Percentiles rank a stretch among this genome's conserved stretches.
These are phyloP conservation scores for Furnarius figulus DNA, from an alignment of 2,113 vertebrate species.

Conservation along the genomic window DNA sequence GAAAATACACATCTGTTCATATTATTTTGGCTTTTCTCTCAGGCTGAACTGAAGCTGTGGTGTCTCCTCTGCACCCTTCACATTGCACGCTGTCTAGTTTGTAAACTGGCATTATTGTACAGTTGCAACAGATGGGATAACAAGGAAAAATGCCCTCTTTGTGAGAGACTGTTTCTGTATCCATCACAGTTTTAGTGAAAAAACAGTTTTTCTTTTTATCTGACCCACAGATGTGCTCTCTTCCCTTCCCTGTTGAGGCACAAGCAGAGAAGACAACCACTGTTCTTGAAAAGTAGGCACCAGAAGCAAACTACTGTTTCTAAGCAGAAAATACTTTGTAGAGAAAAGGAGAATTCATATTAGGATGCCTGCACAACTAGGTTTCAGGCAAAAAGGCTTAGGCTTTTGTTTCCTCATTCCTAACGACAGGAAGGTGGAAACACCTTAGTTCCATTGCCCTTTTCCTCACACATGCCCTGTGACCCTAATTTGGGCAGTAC, in stretches of 20 bases:
- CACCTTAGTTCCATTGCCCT: neutral
- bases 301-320: neutral
- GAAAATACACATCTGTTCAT: neutral
- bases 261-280: neutral
- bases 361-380: neutral
- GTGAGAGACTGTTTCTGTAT: neutral
- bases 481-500: neutral
- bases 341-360: neutral
- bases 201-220: neutral
- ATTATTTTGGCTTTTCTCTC: neutral
- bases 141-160: neutral
- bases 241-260: neutral
- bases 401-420: neutral
- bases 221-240: fast-evolving
- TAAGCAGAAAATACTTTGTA: neutral
- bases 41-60: neutral
- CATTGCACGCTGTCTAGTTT: neutral
- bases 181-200: neutral
- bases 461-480: neutral
- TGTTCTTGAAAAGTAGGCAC: neutral
- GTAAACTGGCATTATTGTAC: neutral
- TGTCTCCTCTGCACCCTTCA: neutral
- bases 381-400: neutral
- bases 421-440: neutral
- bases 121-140: neutral